Percentiles rank a stretch among this genome's conserved stretches.
These are phyloP conservation scores for Trinectes maculatus DNA, from an alignment of 2,113 vertebrate species.

Conservation along the genomic window DNA sequence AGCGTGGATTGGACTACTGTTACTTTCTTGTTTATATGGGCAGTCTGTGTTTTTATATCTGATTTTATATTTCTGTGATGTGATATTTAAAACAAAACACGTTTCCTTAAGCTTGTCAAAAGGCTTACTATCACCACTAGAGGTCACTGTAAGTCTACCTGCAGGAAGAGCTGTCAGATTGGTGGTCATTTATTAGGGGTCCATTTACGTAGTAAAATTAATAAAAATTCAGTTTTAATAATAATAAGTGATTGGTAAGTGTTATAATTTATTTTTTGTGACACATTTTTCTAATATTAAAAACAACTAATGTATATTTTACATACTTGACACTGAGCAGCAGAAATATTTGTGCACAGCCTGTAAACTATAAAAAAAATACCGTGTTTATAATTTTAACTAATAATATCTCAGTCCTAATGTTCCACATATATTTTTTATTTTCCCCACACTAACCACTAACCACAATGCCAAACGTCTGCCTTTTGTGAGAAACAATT, in stretches of 20 bases:
- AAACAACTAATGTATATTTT: background rate
- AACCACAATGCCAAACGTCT: background rate
- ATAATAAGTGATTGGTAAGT: background rate
- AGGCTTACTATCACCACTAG: slow-evolving; percentile 27
- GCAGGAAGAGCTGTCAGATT: background rate
- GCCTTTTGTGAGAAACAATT: background rate
- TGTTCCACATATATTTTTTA: background rate
- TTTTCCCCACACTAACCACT: background rate
- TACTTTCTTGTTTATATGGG: too few species aligned
- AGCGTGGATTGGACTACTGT: too few species aligned
- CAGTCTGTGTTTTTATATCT: too few species aligned
- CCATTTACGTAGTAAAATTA: background rate
- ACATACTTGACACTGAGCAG: background rate
- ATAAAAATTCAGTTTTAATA: background rate
- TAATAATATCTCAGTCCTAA: background rate
- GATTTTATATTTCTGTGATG: too few species aligned
- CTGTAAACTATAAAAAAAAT: background rate
- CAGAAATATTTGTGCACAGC: background rate
- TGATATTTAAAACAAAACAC: too few species aligned
- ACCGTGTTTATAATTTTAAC: background rate
- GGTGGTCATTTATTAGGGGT: background rate
- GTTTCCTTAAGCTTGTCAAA: background rate
- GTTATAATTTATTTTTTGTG: too few species aligned
- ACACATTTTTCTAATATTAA: background rate
- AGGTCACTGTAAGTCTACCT: slow-evolving; percentile 25